These are phyloP conservation scores for Lampropteryx suffumata DNA, from an alignment of 2,888 invertebrate genomes.

Conservation along the genomic window DNA sequence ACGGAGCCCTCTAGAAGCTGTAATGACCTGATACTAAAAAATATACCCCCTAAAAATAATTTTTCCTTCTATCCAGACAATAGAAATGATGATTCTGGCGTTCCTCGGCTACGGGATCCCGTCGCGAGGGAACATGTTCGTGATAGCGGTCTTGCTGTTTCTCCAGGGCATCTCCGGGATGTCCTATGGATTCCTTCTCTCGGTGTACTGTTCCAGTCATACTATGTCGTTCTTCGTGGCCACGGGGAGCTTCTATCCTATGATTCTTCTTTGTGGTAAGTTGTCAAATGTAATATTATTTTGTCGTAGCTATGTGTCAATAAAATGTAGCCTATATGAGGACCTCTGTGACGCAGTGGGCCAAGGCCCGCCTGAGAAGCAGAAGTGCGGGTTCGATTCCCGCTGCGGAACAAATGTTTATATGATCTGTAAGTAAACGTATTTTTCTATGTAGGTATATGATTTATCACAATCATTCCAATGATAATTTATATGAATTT, in stretches of 20 bases:
- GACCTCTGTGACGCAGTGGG: no score
- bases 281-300: slow-evolving; percentile 19
- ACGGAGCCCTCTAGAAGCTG: no score
- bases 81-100: slow-evolving; percentile 83
- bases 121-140: slow-evolving; percentile 73
- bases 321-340: no score
- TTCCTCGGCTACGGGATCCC: slow-evolving; percentile 85
- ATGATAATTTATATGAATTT: no score
- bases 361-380: no score
- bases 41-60: not conserved
- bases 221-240: slow-evolving; percentile 92
- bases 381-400: no score
- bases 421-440: no score
- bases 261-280: slow-evolving; percentile 93
- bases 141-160: slow-evolving; percentile 81
- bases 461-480: no score
- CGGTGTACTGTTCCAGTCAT: slow-evolving; percentile 90
- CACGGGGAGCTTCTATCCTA: slow-evolving; percentile 95
- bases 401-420: no score
- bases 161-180: slow-evolving; percentile 91
- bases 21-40: no score
- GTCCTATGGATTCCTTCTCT: slow-evolving; percentile 93
- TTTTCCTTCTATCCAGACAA: slow-evolving; percentile 70
- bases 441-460: no score
- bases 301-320: no score